Base-by-base conservation (phyloP, 2,888 invertebrate genomes). In the Tryphoninae sp. region DNA sequence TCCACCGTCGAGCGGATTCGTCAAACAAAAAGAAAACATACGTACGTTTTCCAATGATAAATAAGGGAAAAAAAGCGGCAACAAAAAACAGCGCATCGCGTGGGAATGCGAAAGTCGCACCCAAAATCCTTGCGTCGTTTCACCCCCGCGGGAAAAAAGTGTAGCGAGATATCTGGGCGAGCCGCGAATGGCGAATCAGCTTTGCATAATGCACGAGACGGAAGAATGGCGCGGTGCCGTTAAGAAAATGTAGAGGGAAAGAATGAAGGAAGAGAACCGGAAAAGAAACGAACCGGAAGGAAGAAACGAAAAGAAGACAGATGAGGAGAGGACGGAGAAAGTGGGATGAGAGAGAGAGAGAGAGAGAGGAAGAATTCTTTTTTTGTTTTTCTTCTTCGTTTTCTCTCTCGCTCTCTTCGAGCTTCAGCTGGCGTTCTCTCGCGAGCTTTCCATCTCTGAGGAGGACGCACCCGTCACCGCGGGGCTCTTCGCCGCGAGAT, bases 201-300 rank as follows among this genome's bases (percentile, higher is more conserved):
- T 84, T 82, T 84, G 82, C 83, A 84, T 84, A 84, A 84, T 84
- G 83, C 83, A 84, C 61, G 72, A 78, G 80, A 81, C 78, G 67
- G 72, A 68, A 53, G 68, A 77, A 9, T 33, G 42, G 45, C 59
- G 62, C 58, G 33, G 33, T 33, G 73, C 51, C 9, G 58, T 19
- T 55, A 19, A 40, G 62, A 76, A 67, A 61, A 80, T 26, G 53
- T n/a, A 58, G n/a, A 69, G 3, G 1, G 53, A 62, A 55, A 53
- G 64, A 65, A 75, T 16, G 58, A 40, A 65, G 51, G 16, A 26
- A 16, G 53, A 22, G 16, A 45, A 51, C 59, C 19, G 55, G 19
- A 55, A 55, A 19, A 69, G 69, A 59, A 58, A 45, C 55, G 22
- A 45, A 72, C 51, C 22, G 61, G 40, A 72, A 65, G 55, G 23